These are phyloP conservation scores for Heteractis magnifica DNA, from an alignment of 92 coral and sea anemone species.

Conservation along the genomic window DNA sequence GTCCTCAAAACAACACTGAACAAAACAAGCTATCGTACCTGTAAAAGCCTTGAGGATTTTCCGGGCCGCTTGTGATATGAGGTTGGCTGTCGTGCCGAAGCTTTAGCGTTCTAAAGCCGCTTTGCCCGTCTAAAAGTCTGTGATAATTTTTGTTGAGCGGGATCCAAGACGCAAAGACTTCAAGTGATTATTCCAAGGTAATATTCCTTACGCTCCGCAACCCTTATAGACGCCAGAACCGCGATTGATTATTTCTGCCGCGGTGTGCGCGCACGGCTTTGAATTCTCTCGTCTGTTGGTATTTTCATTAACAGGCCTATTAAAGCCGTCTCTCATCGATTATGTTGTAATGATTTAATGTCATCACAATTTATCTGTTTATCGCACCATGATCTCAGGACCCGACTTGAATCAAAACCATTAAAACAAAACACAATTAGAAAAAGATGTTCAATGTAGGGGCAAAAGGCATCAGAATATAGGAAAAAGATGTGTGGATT, in stretches of 20 bases:
- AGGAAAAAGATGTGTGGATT: not conserved
- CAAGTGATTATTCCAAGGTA: not conserved
- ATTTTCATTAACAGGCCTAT: not conserved
- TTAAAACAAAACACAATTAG: not conserved
- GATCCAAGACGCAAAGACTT: too few species aligned
- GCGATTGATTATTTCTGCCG: not conserved
- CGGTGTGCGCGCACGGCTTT: not conserved
- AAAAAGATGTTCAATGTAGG: not conserved
- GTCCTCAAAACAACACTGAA: not conserved
- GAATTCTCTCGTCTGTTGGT: not conserved
- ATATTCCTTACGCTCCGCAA: not conserved
- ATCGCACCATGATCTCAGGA: not conserved
- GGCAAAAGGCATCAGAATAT: not conserved
- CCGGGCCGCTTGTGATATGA: not conserved
- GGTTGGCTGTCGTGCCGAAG: not conserved
- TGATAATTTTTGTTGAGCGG: too few species aligned
- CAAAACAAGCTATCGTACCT: not conserved
- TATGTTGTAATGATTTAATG: not conserved
- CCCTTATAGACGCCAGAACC: not conserved
- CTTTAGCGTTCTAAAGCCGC: not conserved
- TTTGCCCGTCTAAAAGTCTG: not conserved
- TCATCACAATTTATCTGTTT: not conserved
- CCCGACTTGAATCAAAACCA: not conserved
- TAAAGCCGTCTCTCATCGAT: not conserved
- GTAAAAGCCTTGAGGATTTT: not conserved